Percentiles rank a stretch among this genome's conserved stretches.
phyloP scores from a whole-genome alignment of 1,140 invertebrate species.

The Hyles vespertilio region DNA sequence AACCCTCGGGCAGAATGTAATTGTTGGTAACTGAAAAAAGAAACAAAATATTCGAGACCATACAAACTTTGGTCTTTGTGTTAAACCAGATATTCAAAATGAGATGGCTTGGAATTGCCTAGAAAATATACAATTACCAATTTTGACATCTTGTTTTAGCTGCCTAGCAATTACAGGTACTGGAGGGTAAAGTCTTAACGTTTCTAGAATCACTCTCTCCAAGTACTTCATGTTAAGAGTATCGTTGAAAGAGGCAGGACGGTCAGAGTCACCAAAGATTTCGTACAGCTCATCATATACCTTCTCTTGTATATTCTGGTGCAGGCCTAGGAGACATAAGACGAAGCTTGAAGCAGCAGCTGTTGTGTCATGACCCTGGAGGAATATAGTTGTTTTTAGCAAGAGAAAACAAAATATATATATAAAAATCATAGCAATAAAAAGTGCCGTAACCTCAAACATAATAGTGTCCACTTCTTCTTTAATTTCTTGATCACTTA shows the following conservation, averaged over 20 bases:
- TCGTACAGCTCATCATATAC: constrained; percentile 88
- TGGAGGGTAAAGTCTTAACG: constrained; percentile 89
- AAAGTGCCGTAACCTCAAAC: constrained; percentile 82
- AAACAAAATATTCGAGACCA: not conserved
- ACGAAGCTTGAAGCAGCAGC: constrained; percentile 91
- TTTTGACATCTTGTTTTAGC: constrained; percentile 74
- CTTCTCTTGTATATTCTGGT: constrained; percentile 85
- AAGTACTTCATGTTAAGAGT: constrained; percentile 90
- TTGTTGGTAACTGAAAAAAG: constrained; percentile 59
- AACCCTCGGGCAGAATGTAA: constrained; percentile 80
- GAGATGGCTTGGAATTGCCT: too few relatives aligned
- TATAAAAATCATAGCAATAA: too few relatives aligned
- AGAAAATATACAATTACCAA: constrained; percentile 33
- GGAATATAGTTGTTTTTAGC: constrained; percentile 3
- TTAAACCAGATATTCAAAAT: too few relatives aligned
- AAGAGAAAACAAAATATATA: too few relatives aligned
- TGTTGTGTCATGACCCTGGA: constrained; percentile 90
- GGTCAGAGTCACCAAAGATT: constrained; percentile 88
- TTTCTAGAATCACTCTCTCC: constrained; percentile 89
- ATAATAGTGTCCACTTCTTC: constrained; percentile 93
- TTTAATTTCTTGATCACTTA: constrained; percentile 84
- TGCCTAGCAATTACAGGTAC: constrained; percentile 88
- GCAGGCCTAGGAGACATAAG: constrained; percentile 86
- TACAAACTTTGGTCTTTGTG: not conserved
- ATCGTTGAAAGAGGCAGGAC: constrained; percentile 84